Percentiles rank a stretch among this genome's conserved stretches.
These are phyloP conservation scores for Drosophila birchii DNA, from an alignment of 2,888 invertebrate genomes.

Conservation along the genomic window DNA sequence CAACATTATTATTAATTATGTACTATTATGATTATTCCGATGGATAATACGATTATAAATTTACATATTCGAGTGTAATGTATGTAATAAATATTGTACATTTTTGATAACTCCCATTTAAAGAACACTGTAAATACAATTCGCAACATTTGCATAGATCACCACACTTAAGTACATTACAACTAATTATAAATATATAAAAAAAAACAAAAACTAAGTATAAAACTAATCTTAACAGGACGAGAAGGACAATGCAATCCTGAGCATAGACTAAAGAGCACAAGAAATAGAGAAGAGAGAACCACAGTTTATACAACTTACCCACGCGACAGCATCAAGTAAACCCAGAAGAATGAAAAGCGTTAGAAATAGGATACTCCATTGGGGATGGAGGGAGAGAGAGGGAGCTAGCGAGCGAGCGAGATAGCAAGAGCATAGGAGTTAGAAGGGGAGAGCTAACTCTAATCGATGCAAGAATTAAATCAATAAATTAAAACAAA, in stretches of 20 bases:
- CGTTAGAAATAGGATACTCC: constrained; percentile 2
- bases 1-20: constrained; percentile 66
- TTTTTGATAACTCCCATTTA: constrained; percentile 73
- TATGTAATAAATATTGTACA: constrained; percentile 79
- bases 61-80: constrained; percentile 63
- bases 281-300: constrained; percentile 37
- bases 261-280: constrained; percentile 81
- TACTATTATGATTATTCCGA: constrained; percentile 72
- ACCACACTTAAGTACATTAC: constrained; percentile 34
- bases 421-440: constrained; percentile 29
- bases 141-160: constrained; percentile 43
- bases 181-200: constrained; percentile 22
- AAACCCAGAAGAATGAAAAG: constrained; percentile 36
- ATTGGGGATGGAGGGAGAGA: constrained; percentile 2
- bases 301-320: constrained; percentile 72
- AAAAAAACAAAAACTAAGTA: constrained; percentile 21
- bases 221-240: constrained; percentile 50
- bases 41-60: constrained; percentile 47
- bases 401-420: constrained; percentile 40
- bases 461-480: constrained; percentile 57
- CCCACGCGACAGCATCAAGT: constrained; percentile 74
- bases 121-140: constrained; percentile 71
- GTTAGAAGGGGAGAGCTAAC: constrained; percentile 50
- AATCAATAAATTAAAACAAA: constrained; percentile 33
- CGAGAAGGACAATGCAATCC: constrained; percentile 67